Evolutionary conservation across 2,113 vertebrate species (phyloP), one percentile per base, ranked within the genome.

Genomic region (Dromaius novaehollandiae): DNA sequence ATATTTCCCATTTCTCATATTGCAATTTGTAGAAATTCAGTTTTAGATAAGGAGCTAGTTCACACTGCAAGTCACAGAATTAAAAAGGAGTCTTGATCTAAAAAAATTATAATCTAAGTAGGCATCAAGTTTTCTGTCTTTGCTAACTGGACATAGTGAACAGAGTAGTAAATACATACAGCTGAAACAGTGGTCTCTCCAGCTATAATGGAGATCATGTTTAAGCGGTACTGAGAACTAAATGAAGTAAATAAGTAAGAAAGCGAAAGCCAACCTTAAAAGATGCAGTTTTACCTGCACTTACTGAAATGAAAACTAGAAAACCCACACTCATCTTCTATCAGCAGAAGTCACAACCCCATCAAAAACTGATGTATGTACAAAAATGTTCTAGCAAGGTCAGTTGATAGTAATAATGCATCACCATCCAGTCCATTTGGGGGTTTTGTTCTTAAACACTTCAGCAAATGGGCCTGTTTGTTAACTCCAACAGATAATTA

Each of bases 401-500:
- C 53, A 26, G 85, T 34, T 86, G 90, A 93, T 55, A 87, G 85
- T 87, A 96, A 86, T 82, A 91, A 93, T 88, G 94, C 82, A 95
- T 89, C 92, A 89, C 86, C 83, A 89, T 86, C 92, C 90, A 89
- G 96, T 89, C 91, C 95, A 96, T 96, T 96, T 95, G 83, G 96
- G 76, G 73, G 48, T 94, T 96, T 97, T 97, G 95, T 97, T 97
- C 94, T 96, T 95, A 97, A 97, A 97, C 95, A 97, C 97, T 95
- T 94, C 55, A 96, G 96, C 97, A 97, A 97, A 97, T 93, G 95
- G 95, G 93, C 91, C 96, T 98, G 97, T 98, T 98, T 98, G 97
- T 98, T 97, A 98, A 98, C 96, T 97, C 97, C 97, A 98, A 96
- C 86, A 98, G 98, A 97, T 97, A 98, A 98, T 98, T 97, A 97